Base-by-base conservation (phyloP, 1,140 invertebrate species). In the Apis mellifera region DNA sequence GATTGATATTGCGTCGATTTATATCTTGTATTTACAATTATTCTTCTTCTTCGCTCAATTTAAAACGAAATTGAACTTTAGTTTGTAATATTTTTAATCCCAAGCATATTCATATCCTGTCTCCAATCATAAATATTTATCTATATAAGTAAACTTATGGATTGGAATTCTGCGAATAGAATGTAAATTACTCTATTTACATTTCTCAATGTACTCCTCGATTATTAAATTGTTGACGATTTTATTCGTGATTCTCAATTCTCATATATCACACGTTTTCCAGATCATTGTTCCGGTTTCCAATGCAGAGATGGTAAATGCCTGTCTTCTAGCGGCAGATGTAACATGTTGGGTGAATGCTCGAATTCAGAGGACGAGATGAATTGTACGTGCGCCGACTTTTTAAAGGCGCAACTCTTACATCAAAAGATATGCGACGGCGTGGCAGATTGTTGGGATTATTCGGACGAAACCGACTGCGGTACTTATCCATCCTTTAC, bases 401-500 rank as follows among this genome's bases (percentile, higher is more conserved):
- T 96, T 89, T 90, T 97, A 17, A 95, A 94, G 78, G 95, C 96
- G 17, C 96, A 97, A 85, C 95, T 96, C 75, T 93, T 97, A 0
- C 93, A 95, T 74, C 94, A 96, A 15, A 98, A 98, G 93, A 96
- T 98, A 74, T 98, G 97, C 89, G 97, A 98, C 90, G 97, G 97
- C 2, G 94, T 96, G 23, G 95, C 96, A 8, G 97, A 97, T 86
- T 98, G 97, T 86, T 96, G 96, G 95, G 97, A 98, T 91, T 97
- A 96, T 88, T 96, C 96, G 1, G 97, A 98, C 91, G 97, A 98
- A 93, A 95, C 95, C 75, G 95, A 96, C 82, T 97, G 97, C 93
- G 97, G 97, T 97, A 95, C 94, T 76, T 73, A 26, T 57, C 9
- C 0, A 12, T 42, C 32, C 4, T 42, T 42, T 42, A 42, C 7